Evolutionary conservation across 2,888 invertebrate species (phyloP).

Genomic region (Drosophila putrida): DNA sequence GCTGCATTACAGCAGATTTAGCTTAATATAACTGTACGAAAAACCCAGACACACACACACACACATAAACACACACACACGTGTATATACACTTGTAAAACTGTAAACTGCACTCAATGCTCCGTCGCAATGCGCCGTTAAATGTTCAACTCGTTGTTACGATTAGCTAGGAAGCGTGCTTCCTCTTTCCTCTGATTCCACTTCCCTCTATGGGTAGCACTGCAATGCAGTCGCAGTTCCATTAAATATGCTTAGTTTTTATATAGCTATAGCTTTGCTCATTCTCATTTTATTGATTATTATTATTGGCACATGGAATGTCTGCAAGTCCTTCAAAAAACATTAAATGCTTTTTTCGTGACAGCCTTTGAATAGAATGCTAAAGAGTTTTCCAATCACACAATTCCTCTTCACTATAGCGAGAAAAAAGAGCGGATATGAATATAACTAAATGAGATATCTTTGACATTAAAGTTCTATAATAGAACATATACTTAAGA

Average conservation of each 20-base stretch:
- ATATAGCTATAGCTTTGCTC: slow-evolving; percentile 13
- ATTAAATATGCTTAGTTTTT: slow-evolving; percentile 58
- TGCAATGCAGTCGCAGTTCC: slow-evolving; percentile 46
- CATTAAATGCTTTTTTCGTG: slow-evolving; percentile 5
- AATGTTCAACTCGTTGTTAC: slow-evolving; percentile 32
- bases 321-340: slow-evolving; percentile 12
- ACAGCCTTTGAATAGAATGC: background rate
- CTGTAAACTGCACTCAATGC: slow-evolving; percentile 29
- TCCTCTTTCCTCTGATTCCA: background rate
- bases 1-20: slow-evolving; percentile 67
- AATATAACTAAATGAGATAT: too few species aligned
- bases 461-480: too few species aligned
- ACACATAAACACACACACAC: slow-evolving; percentile 6
- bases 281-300: slow-evolving; percentile 52
- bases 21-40: slow-evolving; percentile 68
- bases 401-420: background rate
- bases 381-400: background rate
- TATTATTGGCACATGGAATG: slow-evolving; percentile 38
- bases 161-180: slow-evolving; percentile 44
- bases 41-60: slow-evolving; percentile 33
- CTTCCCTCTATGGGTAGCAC: slow-evolving; percentile 3
- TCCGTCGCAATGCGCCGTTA: slow-evolving; percentile 50
- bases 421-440: too few species aligned
- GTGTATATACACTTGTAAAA: background rate
- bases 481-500: too few species aligned